Base-by-base conservation (phyloP, 2,888 invertebrate genomes). In the Saturnia japonica region DNA sequence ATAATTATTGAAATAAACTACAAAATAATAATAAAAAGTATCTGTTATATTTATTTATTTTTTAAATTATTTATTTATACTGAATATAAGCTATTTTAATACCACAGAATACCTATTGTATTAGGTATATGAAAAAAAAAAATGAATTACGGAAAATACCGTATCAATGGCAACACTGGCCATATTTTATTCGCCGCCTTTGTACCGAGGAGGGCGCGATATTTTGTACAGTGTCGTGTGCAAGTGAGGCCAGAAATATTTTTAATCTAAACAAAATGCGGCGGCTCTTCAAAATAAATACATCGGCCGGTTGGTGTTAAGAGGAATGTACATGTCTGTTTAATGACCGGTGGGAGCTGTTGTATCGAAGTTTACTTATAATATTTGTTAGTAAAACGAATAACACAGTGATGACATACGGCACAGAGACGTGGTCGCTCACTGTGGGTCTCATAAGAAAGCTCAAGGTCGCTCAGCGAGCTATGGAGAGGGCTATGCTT, bases 211-310 rank as follows among this genome's bases (percentile, higher is more conserved):
- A 78, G 76, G 79, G 78, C 54, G 54, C 79, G 84, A 80, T 83
- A 85, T 82, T 82, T 81, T 75, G 78, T 77, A 76, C 83, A 81
- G 93, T 91, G 93, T 93, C 94, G 94, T 93, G 93, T 90, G 93
- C 93, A 94, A 93, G 91, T 91, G 91, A 85, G 84, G 88, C 91
- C 91, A 87, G 86, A 93, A 93, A 93, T 93, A 94, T 93, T 87
- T 93, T 91, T 90, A 92, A 94, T 91, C 89, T 80, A 94, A 94
- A 92, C 93, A 93, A 88, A 89, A 91, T 87, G 83, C 85, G 85
- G 87, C 83, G 83, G 87, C 87, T 88, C 86, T 90, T 90, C 84
- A 89, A 93, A 91, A 93, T 91, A 93, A 93, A 93, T 93, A 92
- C 90, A 86, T 89, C 90, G 89, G 90, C 74, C 82, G 82, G 73